A percentile compares a stretch with the other conserved stretches of the same genome.
phyloP scores from a whole-genome alignment of 1,140 invertebrate species.

The Zaprionus ghesquierei region DNA sequence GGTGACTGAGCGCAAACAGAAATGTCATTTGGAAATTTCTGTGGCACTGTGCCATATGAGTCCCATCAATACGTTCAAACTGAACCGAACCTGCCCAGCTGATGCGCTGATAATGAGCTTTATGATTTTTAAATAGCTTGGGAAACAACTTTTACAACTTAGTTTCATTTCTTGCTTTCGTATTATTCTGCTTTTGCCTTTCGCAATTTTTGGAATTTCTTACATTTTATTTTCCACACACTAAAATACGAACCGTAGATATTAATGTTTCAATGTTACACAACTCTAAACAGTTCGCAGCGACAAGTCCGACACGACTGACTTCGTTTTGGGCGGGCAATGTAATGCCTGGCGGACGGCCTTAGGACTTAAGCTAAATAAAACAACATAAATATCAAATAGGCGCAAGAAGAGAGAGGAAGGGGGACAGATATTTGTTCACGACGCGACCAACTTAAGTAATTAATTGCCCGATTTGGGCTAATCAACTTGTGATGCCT shows the following conservation, averaged over 20 bases:
- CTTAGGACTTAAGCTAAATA: constrained; percentile 46
- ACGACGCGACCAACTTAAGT: constrained; percentile 31
- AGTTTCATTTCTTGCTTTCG: not conserved
- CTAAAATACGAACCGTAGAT: not conserved
- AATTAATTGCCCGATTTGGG: constrained; percentile 36
- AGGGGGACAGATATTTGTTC: not conserved
- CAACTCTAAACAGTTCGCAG: constrained; percentile 18
- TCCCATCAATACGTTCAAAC: not conserved
- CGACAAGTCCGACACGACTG: constrained; percentile 11
- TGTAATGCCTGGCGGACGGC: not conserved
- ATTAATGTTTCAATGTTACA: constrained; percentile 4
- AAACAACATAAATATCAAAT: constrained; percentile 67
- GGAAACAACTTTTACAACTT: not conserved
- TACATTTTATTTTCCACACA: not conserved
- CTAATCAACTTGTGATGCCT: constrained; percentile 53
- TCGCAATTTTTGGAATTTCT: not conserved
- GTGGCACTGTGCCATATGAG: constrained; percentile 15
- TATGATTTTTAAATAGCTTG: not conserved
- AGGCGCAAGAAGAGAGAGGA: constrained; percentile 1
- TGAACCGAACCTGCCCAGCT: not conserved
- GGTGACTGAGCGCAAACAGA: constrained; percentile 13
- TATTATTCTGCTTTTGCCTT: not conserved
- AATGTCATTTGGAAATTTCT: constrained; percentile 20
- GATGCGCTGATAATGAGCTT: not conserved
- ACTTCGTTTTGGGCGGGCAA: not conserved